Percentiles rank a stretch among this genome's conserved stretches.
phyloP scores from a whole-genome alignment of 2,888 invertebrate genomes.

The Chydorus sphaericus region DNA sequence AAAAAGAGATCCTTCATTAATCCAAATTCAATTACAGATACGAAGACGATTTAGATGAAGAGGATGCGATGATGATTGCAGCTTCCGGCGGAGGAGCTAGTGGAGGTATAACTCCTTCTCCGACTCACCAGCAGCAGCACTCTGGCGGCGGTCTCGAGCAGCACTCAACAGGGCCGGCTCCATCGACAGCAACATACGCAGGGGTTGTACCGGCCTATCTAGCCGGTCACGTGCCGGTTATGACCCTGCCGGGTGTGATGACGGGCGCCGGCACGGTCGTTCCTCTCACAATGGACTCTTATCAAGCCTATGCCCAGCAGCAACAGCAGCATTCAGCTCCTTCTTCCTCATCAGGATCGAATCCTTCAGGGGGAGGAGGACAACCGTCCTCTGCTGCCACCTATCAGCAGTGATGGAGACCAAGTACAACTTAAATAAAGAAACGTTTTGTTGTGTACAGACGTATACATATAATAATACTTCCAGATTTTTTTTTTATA shows the following conservation, averaged over 20 bases:
- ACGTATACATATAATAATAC: too few relatives aligned
- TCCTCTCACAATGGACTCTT: slow-evolving; percentile 12
- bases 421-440: neutral
- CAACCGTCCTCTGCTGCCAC: slow-evolving; percentile 4
- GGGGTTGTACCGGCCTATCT: neutral
- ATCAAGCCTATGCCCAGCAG: slow-evolving; percentile 9
- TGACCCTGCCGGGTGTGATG: neutral
- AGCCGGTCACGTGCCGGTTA: slow-evolving; percentile 3
- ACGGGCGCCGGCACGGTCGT: neutral
- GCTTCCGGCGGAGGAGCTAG: neutral
- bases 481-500: too few relatives aligned
- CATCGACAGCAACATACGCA: neutral
- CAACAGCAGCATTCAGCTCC: too few relatives aligned
- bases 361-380: too few relatives aligned
- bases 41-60: slow-evolving; percentile 6
- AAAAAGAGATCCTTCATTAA: neutral
- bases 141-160: neutral
- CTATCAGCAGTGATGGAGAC: slow-evolving; percentile 4
- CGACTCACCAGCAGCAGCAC: neutral
- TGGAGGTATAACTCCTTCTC: slow-evolving; percentile 4
- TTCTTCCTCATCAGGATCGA: too few relatives aligned
- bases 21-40: neutral
- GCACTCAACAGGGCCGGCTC: too few relatives aligned
- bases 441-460: neutral
- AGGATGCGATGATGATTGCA: slow-evolving; percentile 6